Base-by-base conservation (phyloP, 2,797 vertebrate species). In the Anguilla obscura region DNA sequence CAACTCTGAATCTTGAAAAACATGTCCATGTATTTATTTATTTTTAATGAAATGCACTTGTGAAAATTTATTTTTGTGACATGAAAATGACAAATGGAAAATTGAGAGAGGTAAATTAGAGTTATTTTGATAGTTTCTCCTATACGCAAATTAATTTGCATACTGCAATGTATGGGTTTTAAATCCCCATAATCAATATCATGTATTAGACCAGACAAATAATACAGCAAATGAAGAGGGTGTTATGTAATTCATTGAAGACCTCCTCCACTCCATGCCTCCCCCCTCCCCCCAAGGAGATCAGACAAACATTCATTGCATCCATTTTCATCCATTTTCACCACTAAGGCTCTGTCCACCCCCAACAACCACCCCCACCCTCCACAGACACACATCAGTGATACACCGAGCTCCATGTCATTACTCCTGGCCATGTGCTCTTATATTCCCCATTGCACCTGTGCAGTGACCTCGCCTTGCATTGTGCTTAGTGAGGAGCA, bases 261-360 rank as follows among this genome's bases (percentile, higher is more conserved):
- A 84, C 40, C 40, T 50, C 18, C 33, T 40, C 18, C 63, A 83
- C 40, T n/a, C 36, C 21, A 83, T 52, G 24, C 5, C 56, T 16
- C 9, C n/a, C 85, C 56, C 30, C 21, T 45, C 85, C 33, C 3
- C 58, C 18, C 14, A 86, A 9, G 63, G 24, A 69, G 2, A 93
- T 93, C 94, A 94, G 89, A 93, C 90, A 85, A 90, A 90, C 91
- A 94, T 93, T 86, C 94, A 93, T 94, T 36, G 92, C 91, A 93
- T 93, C 92, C 89, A 76, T 91, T 92, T 94, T 92, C 94, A 94
- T 94, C 86, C 90, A 92, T 94, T 94, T 90, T 93, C 92, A 94
- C 85, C 94, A 93, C 93, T 93, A 91, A 91, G 93, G 93, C 93
- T 92, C 92, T 90, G 93, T 94, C 96, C 95, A 94, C 96, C 95